Conservation (phyloP, 2,888 invertebrate species). For the Sericinus montela region DNA sequence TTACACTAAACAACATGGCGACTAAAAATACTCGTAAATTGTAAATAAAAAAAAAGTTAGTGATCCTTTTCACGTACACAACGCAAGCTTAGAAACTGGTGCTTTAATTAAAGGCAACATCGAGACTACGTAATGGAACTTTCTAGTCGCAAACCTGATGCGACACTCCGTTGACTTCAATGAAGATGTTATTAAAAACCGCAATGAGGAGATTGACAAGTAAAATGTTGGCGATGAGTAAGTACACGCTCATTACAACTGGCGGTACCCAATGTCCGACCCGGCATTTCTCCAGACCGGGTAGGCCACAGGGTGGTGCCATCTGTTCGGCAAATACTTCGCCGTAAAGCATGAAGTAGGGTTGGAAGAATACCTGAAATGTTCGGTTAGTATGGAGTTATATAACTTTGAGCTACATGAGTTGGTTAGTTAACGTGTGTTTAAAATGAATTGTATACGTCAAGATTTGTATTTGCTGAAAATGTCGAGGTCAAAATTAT, state of each 20-base stretch:
- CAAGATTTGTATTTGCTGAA: no score
- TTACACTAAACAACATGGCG: slow-evolving; percentile 21
- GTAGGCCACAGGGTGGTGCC: slow-evolving; percentile 93
- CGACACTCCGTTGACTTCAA: slow-evolving; percentile 96
- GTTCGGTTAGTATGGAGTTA: slow-evolving; percentile 36
- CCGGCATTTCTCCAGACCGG: slow-evolving; percentile 85
- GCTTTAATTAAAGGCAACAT: slow-evolving; percentile 34
- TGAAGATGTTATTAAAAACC: slow-evolving; percentile 98
- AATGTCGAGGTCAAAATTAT: no score
- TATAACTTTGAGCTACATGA: no score
- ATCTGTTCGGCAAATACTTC: slow-evolving; percentile 98
- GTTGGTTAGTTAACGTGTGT: no score
- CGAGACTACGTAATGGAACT: slow-evolving; percentile 27
- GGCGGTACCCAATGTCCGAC: slow-evolving; percentile 97
- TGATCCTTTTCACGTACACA: slow-evolving; percentile 1
- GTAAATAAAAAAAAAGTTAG: slow-evolving; percentile 4
- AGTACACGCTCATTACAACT: slow-evolving; percentile 96
- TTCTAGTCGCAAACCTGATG: slow-evolving; percentile 86
- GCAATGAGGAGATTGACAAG: slow-evolving; percentile 98
- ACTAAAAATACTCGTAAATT: slow-evolving; percentile 17
- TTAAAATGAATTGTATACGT: no score
- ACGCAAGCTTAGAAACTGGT: slow-evolving; percentile 10
- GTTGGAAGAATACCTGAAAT: slow-evolving; percentile 94
- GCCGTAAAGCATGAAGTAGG: slow-evolving; percentile 99
- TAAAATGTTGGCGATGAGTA: slow-evolving; percentile 97